Evolutionary conservation across 2,797 vertebrate species (phyloP), one percentile per base, ranked within the genome.

Genomic region (Malacoraja senta): DNA sequence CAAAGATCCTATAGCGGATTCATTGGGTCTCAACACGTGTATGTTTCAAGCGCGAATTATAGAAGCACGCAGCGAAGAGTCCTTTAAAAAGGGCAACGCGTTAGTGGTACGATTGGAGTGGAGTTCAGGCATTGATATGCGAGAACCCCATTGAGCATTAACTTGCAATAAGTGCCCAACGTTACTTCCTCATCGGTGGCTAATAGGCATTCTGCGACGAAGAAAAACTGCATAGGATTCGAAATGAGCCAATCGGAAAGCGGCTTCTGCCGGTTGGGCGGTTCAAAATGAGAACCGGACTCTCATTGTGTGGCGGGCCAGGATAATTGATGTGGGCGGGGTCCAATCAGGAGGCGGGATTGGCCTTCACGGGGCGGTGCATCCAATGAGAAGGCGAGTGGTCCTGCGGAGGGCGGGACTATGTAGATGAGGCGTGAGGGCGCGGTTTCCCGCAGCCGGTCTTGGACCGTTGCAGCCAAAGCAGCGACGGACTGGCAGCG

Each of bases 341-440:
- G 26, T 1, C 61, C 4, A 88, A 68, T 88, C 15, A n/a, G 0
- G 32, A 0, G 1, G n/a, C 6, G 4, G 24, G n/a, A 15, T 10
- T 1, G 0, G 15, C 0, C 2, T 7, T 24, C 71, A 21, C 17
- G 0, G 7, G 19, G 19, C 71, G 12, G 35, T 3, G 1, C 13
- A 78, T 15, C 77, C 77, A 78, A 78, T 78, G n/a, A 1, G 15
- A 44, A 38, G 21, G 17, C 1, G 1, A 2, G 26, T 0, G 12
- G 4, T 1, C 35, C 2, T 1, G 15, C 0, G 24, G 12, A 8
- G 84, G n/a, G n/a, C 58, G 15, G 17, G 1, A n/a, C 3, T 19
- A 29, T 29, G 38, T 3, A 9, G 26, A 4, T 15, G 1, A 6
- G 1, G 58, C 65, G 12, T 26, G 9, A 15, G 63, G 61, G 13